Evolutionary conservation across 1,140 invertebrate genomes (phyloP), one percentile per base, ranked within the genome.

Genomic region (Pemphigus obesinymphae): DNA sequence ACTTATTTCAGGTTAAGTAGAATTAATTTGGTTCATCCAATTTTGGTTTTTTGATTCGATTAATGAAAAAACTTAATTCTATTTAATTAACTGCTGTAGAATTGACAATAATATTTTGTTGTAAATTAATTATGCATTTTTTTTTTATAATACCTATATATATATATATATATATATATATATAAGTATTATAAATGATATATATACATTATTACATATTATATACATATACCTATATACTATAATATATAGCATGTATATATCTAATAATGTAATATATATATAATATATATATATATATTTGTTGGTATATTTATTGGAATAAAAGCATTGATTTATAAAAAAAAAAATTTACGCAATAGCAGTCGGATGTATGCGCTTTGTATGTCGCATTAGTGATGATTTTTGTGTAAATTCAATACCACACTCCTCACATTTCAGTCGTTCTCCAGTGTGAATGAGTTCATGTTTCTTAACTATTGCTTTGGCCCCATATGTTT

Each of bases 381-480:
- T 85, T 31, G 82, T 73, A 75, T 85, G 85, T 20, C 85, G 83
- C 43, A 85, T 66, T 34, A 85, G 81, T 50, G 85, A 85, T 53
- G 84, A 85, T 78, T 83, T 83, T 68, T 85, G 85, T 26, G 84
- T 85, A 68, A 85, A 85, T n/a, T 83, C 84, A 26, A 85, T 84
- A 15, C 84, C 83, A 80, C 85, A 85, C n/a, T 83, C 73, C 13
- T 68, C 83, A 29, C 85, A 85, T 10, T 73, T 83, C 20, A 84
- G 43, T 66, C 84, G 78, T 82, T 85, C 83, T 20, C 84, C 84
- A 13, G 83, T 84, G 70, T 85, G 85, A 17, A 84, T 82, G 7
- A 83, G 73, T 61, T 84, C 61, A 70, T 85, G 84, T 78, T 84
- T 84, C n/a, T 83, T 83, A 26, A 84, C 82, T 43, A 83, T 81